Evolutionary conservation across 2,113 vertebrate genomes (phyloP), one percentile per base, ranked within the genome.

Genomic region (Heterocephalus glaber): DNA sequence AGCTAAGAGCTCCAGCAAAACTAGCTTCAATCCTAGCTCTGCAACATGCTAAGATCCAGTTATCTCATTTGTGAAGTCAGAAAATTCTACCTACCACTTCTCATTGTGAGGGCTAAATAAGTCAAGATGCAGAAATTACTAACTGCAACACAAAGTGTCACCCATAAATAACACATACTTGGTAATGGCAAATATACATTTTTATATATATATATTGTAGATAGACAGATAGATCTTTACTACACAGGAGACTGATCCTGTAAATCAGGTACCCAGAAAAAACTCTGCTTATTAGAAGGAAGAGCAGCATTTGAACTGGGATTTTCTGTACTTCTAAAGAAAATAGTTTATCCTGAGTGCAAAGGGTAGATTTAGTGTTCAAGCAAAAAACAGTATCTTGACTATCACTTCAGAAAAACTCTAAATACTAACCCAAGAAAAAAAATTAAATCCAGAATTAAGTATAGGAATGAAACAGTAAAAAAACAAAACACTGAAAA

Each of bases 81-180:
- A 89, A 61, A 86, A 86, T 81, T 85, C 30, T 7, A 8, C 5
- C 54, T 8, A 24, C 9, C 58, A 41, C 30, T 76, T 90, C 63
- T 94, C 17, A 17, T 92, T 28, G 26, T 77, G 82, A 95, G 22
- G 38, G 38, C 90, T 79, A 82, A 91, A 47, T 92, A 90, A 65
- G 28, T 8, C 65, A 41, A 52, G 49, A 61, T 2, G 2, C 38
- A 66, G 61, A 80, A 88, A 66, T 76, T n/a, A 87, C 41, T 66
- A 28, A 24, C 24, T 35, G 22, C 11, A 28, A 26, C 35, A 14
- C 28, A 26, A 1, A 49, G 4, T 65, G 35, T 76, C 35, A 52
- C 38, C 22, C 60, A 35, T 12, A 41, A 9, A 35, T 33, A 52
- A 8, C 38, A 24, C 19, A 20, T 35, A 52, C 65, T 81, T 65